These are phyloP conservation scores for Xestia ashworthii DNA, from an alignment of 2,888 invertebrate genomes.

Conservation along the genomic window DNA sequence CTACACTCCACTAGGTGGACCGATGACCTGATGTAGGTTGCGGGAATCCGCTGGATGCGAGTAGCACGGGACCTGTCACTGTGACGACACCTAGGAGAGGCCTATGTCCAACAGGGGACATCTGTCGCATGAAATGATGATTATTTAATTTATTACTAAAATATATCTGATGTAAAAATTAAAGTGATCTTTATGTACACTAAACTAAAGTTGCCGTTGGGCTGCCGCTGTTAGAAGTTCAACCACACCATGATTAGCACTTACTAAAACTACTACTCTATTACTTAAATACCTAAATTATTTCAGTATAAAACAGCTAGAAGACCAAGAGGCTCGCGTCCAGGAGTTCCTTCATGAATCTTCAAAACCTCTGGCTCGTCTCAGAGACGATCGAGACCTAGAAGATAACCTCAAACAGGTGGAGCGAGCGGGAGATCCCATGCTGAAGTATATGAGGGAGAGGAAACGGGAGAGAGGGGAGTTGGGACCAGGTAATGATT, in stretches of 20 bases:
- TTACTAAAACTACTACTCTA: too few relatives aligned
- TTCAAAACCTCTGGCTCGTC: conserved; percentile 97
- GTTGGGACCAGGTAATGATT: conserved; percentile 74
- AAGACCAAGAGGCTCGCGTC: conserved; percentile 92
- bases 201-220: neutral
- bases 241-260: neutral
- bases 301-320: conserved; percentile 94
- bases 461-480: conserved; percentile 90
- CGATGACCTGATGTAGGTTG: too few relatives aligned
- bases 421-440: conserved; percentile 97
- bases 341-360: conserved; percentile 96
- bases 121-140: too few relatives aligned
- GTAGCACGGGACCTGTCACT: too few relatives aligned
- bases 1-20: too few relatives aligned
- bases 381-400: conserved; percentile 96
- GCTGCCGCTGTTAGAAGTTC: neutral
- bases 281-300: neutral
- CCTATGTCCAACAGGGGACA: too few relatives aligned
- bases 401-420: conserved; percentile 94
- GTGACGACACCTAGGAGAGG: too few relatives aligned
- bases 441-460: conserved; percentile 96
- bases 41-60: too few relatives aligned
- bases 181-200: neutral
- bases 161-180: neutral
- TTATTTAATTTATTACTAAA: neutral